Evolutionary conservation across 2,113 vertebrate species (phyloP), one percentile per base, ranked within the genome.

Genomic region (Piliocolobus tephrosceles): DNA sequence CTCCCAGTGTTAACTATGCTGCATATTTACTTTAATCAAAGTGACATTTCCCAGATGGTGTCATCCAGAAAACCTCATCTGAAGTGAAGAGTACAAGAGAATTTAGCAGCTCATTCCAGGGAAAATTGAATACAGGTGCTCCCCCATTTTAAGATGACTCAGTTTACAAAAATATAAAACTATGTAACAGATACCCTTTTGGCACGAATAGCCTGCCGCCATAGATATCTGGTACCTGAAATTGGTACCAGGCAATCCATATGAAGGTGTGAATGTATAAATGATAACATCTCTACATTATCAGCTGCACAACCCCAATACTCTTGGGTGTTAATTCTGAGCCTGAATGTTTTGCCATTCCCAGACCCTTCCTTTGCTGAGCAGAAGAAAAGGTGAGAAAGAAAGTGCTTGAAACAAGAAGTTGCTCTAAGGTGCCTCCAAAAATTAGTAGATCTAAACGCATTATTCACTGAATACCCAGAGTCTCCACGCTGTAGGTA

Each of bases 11-110:
- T 91, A 95, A 94, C 55, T 90, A 57, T 14, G 85, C 91, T 92
- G 94, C 96, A 68, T 94, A 82, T 80, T 97, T 97, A 96, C 95
- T 97, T 98, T 95, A 98, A 98, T 97, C 97, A 96, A 94, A 96
- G 97, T 97, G 83, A 98, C 97, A 97, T 95, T 97, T 97, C 96
- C 98, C 97, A 98, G 95, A 96, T 93, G 82, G 78, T 98, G 97
- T 98, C 97, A 97, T 95, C 96, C 85, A 98, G 90, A 94, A 76
- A 91, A 90, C 87, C 95, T 94, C 92, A 82, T 82, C 95, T 89
- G 61, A 72, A 98, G 96, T 72, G 3, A 95, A 58, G 38, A 95
- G 81, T 55, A 75, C 30, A 73, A 40, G 87, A 91, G 83, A 95
- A 92, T 88, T 76, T 55, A 32, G 81, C 72, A 82, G 95, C 72